These are phyloP conservation scores for Lucifuga dentata DNA, from an alignment of 2,113 vertebrate species.

Conservation along the genomic window DNA sequence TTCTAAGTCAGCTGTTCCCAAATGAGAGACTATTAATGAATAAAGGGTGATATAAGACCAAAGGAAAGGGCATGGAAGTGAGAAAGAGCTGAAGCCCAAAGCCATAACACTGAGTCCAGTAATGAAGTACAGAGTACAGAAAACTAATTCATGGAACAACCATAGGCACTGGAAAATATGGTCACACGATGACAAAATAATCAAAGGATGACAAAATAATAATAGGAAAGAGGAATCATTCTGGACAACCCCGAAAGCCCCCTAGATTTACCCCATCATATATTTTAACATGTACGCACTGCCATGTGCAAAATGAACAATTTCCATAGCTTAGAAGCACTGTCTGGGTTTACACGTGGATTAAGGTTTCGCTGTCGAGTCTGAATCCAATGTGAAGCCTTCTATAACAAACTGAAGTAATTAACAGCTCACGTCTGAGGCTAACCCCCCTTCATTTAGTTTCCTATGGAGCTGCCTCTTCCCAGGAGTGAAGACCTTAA, in stretches of 20 bases:
- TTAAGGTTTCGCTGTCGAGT: conserved; percentile 66
- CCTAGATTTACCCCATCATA: conserved; percentile 60
- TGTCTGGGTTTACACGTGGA: conserved; percentile 70
- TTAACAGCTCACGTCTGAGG: conserved; percentile 74
- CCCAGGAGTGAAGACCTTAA: conserved; percentile 79
- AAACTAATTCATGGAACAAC: conserved; percentile 65
- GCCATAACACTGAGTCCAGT: conserved; percentile 34
- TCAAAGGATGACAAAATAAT: conserved; percentile 78
- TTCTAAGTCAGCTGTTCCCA: conserved; percentile 30
- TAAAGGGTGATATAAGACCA: conserved; percentile 36
- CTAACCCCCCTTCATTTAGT: conserved; percentile 69
- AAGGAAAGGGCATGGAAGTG: conserved; percentile 40
- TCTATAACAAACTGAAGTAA: conserved; percentile 79
- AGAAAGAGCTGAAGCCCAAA: conserved; percentile 37
- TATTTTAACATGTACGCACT: conserved; percentile 68
- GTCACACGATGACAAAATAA: conserved; percentile 74
- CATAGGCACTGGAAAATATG: conserved; percentile 70
- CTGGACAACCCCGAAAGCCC: conserved; percentile 59
- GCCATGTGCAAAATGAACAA: conserved; percentile 55
- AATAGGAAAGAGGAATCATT: conserved; percentile 70
- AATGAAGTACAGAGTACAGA: conserved; percentile 49
- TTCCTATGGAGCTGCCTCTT: conserved; percentile 63
- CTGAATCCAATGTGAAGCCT: conserved; percentile 62
- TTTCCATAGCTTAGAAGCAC: conserved; percentile 61
- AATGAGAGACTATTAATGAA: conserved; percentile 61